These are phyloP conservation scores for Nebria ingens DNA, from an alignment of 1,140 invertebrate species.

Conservation along the genomic window DNA sequence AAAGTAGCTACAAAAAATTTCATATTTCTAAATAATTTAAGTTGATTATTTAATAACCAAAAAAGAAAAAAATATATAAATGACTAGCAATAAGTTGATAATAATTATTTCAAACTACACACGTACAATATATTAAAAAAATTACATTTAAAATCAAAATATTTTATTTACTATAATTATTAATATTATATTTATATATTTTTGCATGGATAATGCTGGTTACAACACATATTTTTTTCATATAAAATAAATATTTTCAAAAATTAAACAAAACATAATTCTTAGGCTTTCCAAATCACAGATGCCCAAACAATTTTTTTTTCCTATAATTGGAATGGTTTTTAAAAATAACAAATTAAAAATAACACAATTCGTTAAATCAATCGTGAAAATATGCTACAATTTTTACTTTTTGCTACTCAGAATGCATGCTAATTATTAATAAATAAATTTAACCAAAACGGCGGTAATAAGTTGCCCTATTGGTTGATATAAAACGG, in stretches of 20 bases:
- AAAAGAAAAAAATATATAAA: background rate
- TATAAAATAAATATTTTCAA: background rate
- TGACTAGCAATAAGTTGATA: background rate
- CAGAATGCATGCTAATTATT: too few relatives aligned
- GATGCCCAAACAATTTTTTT: background rate
- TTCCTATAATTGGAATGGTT: background rate
- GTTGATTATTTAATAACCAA: constrained; percentile 3
- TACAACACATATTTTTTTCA: constrained; percentile 2
- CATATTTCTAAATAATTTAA: background rate
- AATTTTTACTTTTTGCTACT: too few relatives aligned
- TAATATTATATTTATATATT: background rate
- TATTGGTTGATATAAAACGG: too few relatives aligned
- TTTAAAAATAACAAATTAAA: background rate
- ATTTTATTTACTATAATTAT: background rate
- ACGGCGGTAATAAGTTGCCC: too few relatives aligned
- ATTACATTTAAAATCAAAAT: background rate
- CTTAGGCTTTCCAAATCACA: constrained; percentile 5
- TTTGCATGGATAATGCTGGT: background rate
- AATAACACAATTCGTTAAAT: too few relatives aligned
- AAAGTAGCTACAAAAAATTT: background rate
- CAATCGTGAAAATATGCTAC: too few relatives aligned
- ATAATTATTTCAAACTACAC: background rate
- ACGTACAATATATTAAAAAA: background rate
- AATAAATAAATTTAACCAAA: background rate
- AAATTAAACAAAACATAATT: background rate